Base-by-base conservation (phyloP, 2,113 vertebrate genomes). In the Chaetodon auriga region DNA sequence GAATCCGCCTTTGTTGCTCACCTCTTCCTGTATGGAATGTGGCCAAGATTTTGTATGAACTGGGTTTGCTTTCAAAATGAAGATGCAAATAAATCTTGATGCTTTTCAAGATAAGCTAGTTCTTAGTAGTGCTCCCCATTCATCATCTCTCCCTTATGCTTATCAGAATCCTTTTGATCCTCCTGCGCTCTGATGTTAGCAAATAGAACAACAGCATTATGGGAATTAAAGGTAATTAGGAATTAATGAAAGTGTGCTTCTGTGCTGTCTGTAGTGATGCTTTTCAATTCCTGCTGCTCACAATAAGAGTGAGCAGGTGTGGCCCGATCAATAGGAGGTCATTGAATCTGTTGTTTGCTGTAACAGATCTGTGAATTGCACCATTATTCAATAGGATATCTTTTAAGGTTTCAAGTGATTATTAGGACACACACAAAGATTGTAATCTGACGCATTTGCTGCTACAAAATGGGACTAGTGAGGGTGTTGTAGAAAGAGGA, bases 311-410 rank as follows among this genome's bases (percentile, higher is more conserved):
- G 53, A 84, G 84, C 85, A 80, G 80, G n/a, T 82, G 87, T 72
- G 82, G 58, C 57, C 65, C 3, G 73, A 87, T 86, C 89, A 85
- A 88, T 92, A 81, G 41, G 64, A 82, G 63, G 46, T 75, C 53
- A 70, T 61, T 79, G 21, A 23, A 70, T 55, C 62, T 65, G 41
- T 45, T 64, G 30, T 78, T 49, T 55, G 66, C 16, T 60, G 30
- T 65, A 55, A 82, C 49, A 25, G 25, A 80, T 53, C 7, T 51
- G 0, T 70, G 38, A 30, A 58, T 36, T 30, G 48, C 15, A 18
- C 36, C 55, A 4, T 72, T 66, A 12, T 68, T 84, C 66, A 45
- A 48, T 62, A 55, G 18, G 15, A n/a, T 18, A 13, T 45, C 9
- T 25, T 23, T 58, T 12, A 51, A n/a, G 15, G 7, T 19, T 89